Base-by-base conservation (phyloP, 2,797 vertebrate species). In the Valencia hispanica region DNA sequence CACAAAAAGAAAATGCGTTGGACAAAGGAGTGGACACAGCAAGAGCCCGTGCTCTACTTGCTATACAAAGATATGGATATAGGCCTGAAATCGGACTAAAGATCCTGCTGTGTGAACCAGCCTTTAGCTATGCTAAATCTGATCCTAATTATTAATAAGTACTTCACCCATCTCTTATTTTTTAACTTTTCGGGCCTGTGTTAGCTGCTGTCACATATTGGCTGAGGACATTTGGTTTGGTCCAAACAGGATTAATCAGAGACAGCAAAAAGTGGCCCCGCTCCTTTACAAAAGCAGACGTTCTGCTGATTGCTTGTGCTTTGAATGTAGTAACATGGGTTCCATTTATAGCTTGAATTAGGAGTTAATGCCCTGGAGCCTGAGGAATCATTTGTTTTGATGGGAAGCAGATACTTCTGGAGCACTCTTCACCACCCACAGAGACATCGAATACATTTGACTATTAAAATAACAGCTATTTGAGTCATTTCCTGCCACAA, bases 401-500 rank as follows among this genome's bases (percentile, higher is more conserved):
- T 41, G 15, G 51, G 47, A 25, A 82, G 71, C 39, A 32, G 6
- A 74, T 7, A 74, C 77, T 34, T 45, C 22, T 76, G 65, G 43
- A 61, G 51, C 34, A 59, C 79, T 78, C 71, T 72, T 68, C 68
- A n/a, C 41, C 71, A 45, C 78, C 79, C 78, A 65, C 79, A 27
- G 34, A 80, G 45, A 79, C 72, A n/a, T 9, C 36, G 22, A 77
- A 65, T 71, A 47, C 12, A 74, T 39, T 18, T 68, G 51, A 34
- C 74, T 79, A 68, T 79, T 72, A 43, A 78, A 85, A 82, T 68
- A 86, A 51, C n/a, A 77, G 3, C 57, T 74, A 57, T 45, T 76
- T 84, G 77, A 87, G 34, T 88, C 77, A 85, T 32, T 86, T 87
- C 73, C 80, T 82, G 83, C 2, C 51, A 11, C 6, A 2, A 25